phyloP scores from a whole-genome alignment of 2,797 vertebrate genomes.

The Erpetoichthys calabaricus region DNA sequence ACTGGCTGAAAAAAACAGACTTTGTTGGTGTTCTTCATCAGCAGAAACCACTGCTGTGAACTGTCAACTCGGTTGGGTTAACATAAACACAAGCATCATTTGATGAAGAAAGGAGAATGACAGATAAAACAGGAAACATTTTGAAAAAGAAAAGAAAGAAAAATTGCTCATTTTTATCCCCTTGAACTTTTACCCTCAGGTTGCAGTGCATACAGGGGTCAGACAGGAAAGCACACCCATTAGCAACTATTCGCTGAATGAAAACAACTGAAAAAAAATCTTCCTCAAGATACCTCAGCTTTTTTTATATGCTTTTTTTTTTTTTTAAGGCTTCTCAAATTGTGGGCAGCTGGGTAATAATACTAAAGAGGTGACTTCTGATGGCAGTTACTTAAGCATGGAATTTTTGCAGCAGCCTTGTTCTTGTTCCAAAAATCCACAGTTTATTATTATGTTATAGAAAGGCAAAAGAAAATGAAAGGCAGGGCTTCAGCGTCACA shows the following conservation, averaged over 20 bases:
- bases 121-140: conserved; percentile 16
- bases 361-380: conserved; percentile 8
- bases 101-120: conserved; percentile 20
- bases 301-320: conserved; percentile 15
- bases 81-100: conserved; percentile 31
- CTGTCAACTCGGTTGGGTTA: conserved; percentile 36
- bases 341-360: not conserved
- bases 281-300: conserved; percentile 27
- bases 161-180: conserved; percentile 29
- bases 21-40: conserved; percentile 12
- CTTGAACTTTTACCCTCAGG: conserved; percentile 34
- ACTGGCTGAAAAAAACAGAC: no score
- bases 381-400: not conserved
- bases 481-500: conserved; percentile 2
- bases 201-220: conserved; percentile 28
- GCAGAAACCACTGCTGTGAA: conserved; percentile 18
- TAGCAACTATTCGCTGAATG: conserved; percentile 23
- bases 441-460: not conserved
- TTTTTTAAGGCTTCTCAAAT: conserved; percentile 2
- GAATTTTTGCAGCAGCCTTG: not conserved
- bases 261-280: conserved; percentile 25
- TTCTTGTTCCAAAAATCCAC: not conserved
- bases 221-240: conserved; percentile 30
- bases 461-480: conserved; percentile 8
- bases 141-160: conserved; percentile 24